phyloP scores from a whole-genome alignment of 2,888 invertebrate genomes.

The Parnassius apollo region DNA sequence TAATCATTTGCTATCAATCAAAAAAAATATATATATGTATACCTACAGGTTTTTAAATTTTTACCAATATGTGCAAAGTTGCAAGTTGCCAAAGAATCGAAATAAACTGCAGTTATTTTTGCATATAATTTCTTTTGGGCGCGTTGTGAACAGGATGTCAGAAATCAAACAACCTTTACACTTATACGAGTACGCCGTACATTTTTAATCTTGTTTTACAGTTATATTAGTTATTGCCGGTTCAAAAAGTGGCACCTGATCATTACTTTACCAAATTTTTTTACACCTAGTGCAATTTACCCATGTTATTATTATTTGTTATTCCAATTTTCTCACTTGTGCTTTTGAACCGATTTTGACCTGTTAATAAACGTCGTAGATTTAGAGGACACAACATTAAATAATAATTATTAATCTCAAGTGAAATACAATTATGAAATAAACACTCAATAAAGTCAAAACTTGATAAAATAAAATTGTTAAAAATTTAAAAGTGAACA shows the following conservation, averaged over 20 bases:
- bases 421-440: too few relatives aligned
- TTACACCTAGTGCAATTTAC: slow-evolving; percentile 19
- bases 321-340: slow-evolving; percentile 13
- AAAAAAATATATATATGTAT: too few relatives aligned
- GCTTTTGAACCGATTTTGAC: slow-evolving; percentile 10
- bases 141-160: slow-evolving; percentile 22
- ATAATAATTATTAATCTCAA: too few relatives aligned
- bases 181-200: slow-evolving; percentile 18
- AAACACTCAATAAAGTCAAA: too few relatives aligned
- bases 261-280: slow-evolving; percentile 29
- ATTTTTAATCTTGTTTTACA: slow-evolving; percentile 32
- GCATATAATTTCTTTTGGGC: slow-evolving; percentile 15
- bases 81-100: slow-evolving; percentile 8
- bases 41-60: too few relatives aligned
- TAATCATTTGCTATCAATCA: too few relatives aligned
- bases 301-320: slow-evolving; percentile 17
- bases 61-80: slow-evolving; percentile 8
- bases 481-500: too few relatives aligned
- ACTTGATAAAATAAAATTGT: too few relatives aligned
- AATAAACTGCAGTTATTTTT: slow-evolving; percentile 18
- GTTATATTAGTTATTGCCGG: too few relatives aligned
- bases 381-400: too few relatives aligned
- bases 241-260: too few relatives aligned
- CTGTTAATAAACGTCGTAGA: too few relatives aligned
- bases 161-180: slow-evolving; percentile 20